These are phyloP conservation scores for Hylia prasina DNA, from an alignment of 2,113 vertebrate species.

Conservation along the genomic window DNA sequence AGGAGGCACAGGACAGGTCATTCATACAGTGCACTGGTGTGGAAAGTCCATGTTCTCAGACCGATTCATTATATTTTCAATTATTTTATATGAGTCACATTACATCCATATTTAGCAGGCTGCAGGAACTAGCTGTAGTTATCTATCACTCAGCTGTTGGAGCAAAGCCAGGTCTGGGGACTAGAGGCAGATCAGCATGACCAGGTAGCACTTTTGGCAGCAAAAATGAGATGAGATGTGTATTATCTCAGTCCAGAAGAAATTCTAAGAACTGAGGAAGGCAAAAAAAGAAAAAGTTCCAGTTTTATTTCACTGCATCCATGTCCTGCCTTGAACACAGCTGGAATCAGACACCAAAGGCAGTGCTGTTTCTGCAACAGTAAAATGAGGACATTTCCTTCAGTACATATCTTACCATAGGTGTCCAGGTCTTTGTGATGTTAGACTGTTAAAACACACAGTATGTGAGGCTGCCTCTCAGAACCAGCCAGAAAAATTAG, in stretches of 20 bases:
- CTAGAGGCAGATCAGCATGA: neutral
- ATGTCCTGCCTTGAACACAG: neutral
- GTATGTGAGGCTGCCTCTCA: neutral
- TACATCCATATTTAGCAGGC: neutral
- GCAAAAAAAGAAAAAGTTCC: neutral
- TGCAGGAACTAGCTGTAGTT: neutral
- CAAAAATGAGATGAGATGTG: neutral
- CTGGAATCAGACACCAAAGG: neutral
- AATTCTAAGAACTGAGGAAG: neutral
- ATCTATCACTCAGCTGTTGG: neutral
- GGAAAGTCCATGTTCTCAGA: constrained; percentile 15
- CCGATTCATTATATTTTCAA: constrained; percentile 14
- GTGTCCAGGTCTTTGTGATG: neutral
- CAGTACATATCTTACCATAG: neutral
- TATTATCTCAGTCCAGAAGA: neutral
- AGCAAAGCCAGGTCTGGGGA: neutral
- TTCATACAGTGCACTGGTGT: constrained; percentile 26
- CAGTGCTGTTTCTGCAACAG: neutral
- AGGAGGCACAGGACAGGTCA: neutral
- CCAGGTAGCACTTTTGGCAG: neutral
- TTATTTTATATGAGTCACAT: neutral
- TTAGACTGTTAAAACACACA: neutral
- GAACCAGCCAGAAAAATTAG: neutral
- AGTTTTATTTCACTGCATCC: neutral
- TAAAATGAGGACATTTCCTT: neutral